Percentiles rank a stretch among this genome's conserved stretches.
These are phyloP conservation scores for Siphamia tubifer DNA, from an alignment of 2,113 vertebrate genomes.

Conservation along the genomic window DNA sequence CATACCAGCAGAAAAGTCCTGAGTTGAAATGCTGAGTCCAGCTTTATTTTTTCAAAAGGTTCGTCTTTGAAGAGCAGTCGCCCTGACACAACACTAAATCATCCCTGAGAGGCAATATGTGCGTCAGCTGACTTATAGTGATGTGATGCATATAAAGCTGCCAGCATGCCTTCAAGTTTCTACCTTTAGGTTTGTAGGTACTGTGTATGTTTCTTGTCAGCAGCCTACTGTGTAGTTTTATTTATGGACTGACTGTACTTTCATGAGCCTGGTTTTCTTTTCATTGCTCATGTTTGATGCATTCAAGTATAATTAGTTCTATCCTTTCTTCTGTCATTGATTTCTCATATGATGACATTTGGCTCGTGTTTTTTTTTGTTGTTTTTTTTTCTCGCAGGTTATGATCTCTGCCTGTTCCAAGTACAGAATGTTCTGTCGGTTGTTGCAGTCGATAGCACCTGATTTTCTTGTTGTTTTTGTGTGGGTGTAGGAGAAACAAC, in stretches of 20 bases:
- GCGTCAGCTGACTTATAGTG: conserved; percentile 17
- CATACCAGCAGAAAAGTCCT: conserved; percentile 36
- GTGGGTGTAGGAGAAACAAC: not conserved
- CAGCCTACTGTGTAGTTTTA: conserved; percentile 17
- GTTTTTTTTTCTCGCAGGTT: too few relatives aligned
- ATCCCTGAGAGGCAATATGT: conserved; percentile 9
- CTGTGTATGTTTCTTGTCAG: conserved; percentile 16
- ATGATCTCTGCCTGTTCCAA: not conserved
- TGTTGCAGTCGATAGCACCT: not conserved
- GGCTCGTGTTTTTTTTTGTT: not conserved
- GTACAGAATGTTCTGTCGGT: not conserved
- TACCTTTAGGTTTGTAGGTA: too few relatives aligned
- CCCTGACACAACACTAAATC: conserved; percentile 35
- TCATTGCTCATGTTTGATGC: not conserved
- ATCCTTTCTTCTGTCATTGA: not conserved
- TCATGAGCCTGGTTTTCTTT: not conserved
- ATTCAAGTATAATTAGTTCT: not conserved
- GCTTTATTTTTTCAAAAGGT: conserved; percentile 29
- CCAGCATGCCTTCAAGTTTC: not conserved
- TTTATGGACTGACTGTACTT: not conserved
- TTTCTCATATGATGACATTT: not conserved
- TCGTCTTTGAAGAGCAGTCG: conserved; percentile 37
- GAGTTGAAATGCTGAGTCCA: conserved; percentile 27
- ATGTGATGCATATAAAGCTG: conserved; percentile 6
- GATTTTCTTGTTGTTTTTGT: too few relatives aligned